A percentile compares a stretch with the other conserved stretches of the same genome.
phyloP scores from a whole-genome alignment of 2,113 vertebrate genomes.

The Sinocyclocheilus grahami region DNA sequence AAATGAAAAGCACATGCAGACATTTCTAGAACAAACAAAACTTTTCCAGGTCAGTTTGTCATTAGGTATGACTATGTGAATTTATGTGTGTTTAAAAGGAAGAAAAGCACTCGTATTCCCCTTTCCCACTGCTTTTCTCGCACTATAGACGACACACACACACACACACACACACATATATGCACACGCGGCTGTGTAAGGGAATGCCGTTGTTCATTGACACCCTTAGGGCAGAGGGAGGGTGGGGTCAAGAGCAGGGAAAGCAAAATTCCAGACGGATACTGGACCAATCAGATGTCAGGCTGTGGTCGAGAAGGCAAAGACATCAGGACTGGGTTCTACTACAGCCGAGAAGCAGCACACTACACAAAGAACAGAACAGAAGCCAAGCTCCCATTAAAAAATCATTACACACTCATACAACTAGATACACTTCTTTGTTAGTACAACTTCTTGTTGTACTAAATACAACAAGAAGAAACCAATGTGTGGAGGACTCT shows the following conservation, averaged over 20 bases:
- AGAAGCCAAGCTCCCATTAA: constrained; percentile 14
- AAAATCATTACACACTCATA: constrained; percentile 5
- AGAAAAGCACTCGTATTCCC: background rate
- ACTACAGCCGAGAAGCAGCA: constrained; percentile 2
- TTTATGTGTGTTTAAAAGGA: constrained; percentile 22
- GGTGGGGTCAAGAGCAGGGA: constrained; percentile 69
- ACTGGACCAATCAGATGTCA: constrained; percentile 76
- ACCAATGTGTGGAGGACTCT: background rate
- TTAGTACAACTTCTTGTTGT: no score
- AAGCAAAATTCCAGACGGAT: constrained; percentile 78
- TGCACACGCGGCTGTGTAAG: constrained; percentile 33
- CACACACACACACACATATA: background rate
- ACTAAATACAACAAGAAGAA: background rate
- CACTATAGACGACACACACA: background rate
- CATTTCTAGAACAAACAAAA: background rate
- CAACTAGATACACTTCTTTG: background rate
- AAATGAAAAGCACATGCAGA: background rate
- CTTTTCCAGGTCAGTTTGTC: background rate
- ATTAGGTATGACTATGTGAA: background rate
- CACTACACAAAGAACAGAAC: constrained; percentile 2
- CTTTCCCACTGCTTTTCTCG: background rate
- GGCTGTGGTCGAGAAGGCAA: constrained; percentile 69
- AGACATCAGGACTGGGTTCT: constrained; percentile 66
- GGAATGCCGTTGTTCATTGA: constrained; percentile 68
- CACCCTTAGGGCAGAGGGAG: constrained; percentile 62